Evolutionary conservation across 2,797 vertebrate genomes (phyloP).

Genomic region (Cottoperca gobio): DNA sequence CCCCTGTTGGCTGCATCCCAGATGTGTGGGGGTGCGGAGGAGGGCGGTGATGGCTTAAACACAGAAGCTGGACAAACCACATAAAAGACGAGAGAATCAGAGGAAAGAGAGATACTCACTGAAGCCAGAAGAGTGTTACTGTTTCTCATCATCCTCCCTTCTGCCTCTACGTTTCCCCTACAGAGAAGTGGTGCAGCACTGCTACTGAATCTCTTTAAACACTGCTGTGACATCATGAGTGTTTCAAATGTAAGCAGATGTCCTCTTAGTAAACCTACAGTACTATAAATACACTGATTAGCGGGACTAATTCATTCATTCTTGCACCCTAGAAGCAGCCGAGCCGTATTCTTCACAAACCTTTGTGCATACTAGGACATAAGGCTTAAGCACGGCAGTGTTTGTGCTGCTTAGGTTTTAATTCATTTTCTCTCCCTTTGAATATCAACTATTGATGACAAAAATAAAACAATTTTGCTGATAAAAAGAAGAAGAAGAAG

Average conservation of each 20-base stretch:
- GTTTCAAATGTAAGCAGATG: conserved; percentile 21
- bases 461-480: conserved; percentile 12
- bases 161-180: conserved; percentile 20
- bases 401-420: conserved; percentile 30
- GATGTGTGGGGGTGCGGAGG: conserved; percentile 35
- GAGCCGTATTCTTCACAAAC: conserved; percentile 24
- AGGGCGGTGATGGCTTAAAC: conserved; percentile 32
- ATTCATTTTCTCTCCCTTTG: conserved; percentile 35
- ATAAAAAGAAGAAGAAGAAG: neutral
- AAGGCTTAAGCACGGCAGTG: conserved; percentile 28
- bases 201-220: conserved; percentile 20
- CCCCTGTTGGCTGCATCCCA: conserved; percentile 49
- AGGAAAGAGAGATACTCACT: conserved; percentile 42
- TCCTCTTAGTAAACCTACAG: neutral
- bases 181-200: conserved; percentile 8
- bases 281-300: conserved; percentile 49
- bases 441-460: conserved; percentile 18
- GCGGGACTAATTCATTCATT: conserved; percentile 28
- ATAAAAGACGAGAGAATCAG: conserved; percentile 51
- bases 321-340: conserved; percentile 25
- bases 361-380: conserved; percentile 27
- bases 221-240: conserved; percentile 27
- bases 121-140: conserved; percentile 45
- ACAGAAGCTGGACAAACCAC: conserved; percentile 52
- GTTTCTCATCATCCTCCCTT: conserved; percentile 45